Evolutionary conservation across 2,888 invertebrate genomes (phyloP).

Genomic region (Andricus curvator): DNA sequence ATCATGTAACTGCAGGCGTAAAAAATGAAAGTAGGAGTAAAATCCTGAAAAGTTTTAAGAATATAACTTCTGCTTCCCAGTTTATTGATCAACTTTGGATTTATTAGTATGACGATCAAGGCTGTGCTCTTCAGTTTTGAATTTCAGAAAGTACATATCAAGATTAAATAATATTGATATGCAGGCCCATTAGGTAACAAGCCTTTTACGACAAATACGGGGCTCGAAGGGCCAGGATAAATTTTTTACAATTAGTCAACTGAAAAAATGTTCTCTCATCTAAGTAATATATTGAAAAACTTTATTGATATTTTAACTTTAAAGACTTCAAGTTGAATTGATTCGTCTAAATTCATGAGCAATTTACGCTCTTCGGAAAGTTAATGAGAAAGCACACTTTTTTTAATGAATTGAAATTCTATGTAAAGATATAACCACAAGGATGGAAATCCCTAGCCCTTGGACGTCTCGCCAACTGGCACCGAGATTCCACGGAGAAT

Average conservation of each 20-base stretch:
- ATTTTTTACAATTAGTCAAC: too few species aligned
- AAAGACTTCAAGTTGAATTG: not conserved
- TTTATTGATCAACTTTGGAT: not conserved
- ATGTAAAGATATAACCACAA: not conserved
- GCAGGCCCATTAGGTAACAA: too few species aligned
- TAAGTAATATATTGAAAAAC: too few species aligned
- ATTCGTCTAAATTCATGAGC: not conserved
- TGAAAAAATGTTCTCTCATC: too few species aligned
- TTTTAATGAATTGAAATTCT: not conserved
- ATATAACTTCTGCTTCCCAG: not conserved
- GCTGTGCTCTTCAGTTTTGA: too few species aligned
- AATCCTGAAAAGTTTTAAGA: not conserved
- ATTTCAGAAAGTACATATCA: too few species aligned
- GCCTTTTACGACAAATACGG: too few species aligned
- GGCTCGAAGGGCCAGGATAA: too few species aligned
- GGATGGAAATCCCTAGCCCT: constrained; percentile 13
- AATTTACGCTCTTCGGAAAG: not conserved
- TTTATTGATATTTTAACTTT: too few species aligned
- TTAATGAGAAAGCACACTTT: not conserved
- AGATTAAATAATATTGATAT: too few species aligned
- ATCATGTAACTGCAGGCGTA: not conserved
- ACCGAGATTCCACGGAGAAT: constrained; percentile 49
- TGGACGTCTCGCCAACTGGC: constrained; percentile 29
- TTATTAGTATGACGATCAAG: not conserved
- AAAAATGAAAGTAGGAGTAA: constrained; percentile 1